phyloP scores from a whole-genome alignment of 2,888 invertebrate genomes.

The Pimpla rufipes region DNA sequence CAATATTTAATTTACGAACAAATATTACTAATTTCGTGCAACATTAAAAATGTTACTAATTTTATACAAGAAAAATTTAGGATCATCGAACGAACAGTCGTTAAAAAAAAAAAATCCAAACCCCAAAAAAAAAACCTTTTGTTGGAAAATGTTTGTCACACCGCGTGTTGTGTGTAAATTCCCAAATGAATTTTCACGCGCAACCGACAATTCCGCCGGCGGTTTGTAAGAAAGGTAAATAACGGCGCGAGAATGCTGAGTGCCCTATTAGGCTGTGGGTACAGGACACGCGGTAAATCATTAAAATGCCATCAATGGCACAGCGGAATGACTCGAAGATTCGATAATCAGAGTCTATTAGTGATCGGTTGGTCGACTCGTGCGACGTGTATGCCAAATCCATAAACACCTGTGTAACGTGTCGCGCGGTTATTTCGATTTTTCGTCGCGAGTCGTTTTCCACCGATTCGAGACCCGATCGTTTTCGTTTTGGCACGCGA shows the following conservation, averaged over 20 bases:
- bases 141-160: neutral
- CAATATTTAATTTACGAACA: too few relatives aligned
- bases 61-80: too few relatives aligned
- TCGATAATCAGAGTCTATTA: slow-evolving; percentile 1
- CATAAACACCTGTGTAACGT: slow-evolving; percentile 9
- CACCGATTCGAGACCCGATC: too few relatives aligned
- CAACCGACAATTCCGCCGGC: slow-evolving; percentile 3
- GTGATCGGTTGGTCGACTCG: neutral
- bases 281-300: neutral
- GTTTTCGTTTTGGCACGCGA: neutral
- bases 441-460: neutral
- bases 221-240: slow-evolving; percentile 26
- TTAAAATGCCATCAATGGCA: slow-evolving; percentile 6
- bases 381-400: slow-evolving; percentile 15
- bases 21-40: too few relatives aligned
- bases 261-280: neutral
- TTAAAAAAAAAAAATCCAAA: too few relatives aligned
- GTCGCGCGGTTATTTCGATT: neutral
- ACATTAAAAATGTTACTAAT: too few relatives aligned
- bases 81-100: too few relatives aligned
- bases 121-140: too few relatives aligned
- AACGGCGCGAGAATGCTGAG: neutral
- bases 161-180: neutral
- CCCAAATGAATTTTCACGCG: slow-evolving; percentile 25
- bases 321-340: slow-evolving; percentile 1